These are phyloP conservation scores for Macrosteles quadrilineatus DNA, from an alignment of 1,140 invertebrate genomes.

Conservation along the genomic window DNA sequence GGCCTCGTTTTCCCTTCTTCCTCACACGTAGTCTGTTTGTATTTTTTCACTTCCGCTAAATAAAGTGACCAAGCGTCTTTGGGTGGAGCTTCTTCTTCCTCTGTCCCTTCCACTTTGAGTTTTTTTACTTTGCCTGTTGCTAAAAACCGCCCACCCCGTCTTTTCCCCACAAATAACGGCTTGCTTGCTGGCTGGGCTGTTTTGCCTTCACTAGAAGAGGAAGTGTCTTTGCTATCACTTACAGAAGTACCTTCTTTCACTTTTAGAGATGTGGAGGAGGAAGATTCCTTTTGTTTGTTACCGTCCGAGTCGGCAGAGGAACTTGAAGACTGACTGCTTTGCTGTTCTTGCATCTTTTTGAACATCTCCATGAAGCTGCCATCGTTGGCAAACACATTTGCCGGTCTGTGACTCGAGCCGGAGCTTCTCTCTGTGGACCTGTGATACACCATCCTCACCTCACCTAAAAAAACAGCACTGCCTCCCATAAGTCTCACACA, in stretches of 20 bases:
- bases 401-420: neutral
- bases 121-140: conserved; percentile 91
- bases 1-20: conserved; percentile 86
- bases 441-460: conserved; percentile 37
- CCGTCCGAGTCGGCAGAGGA: neutral
- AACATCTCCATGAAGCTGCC: conserved; percentile 88
- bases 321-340: neutral
- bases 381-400: conserved; percentile 76
- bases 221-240: conserved; percentile 49
- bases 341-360: conserved; percentile 78
- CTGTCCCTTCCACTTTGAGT: conserved; percentile 65
- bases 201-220: conserved; percentile 49
- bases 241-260: conserved; percentile 34
- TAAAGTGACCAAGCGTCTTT: conserved; percentile 92
- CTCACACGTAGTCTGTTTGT: conserved; percentile 87
- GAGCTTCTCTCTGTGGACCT: conserved; percentile 30
- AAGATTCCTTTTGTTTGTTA: conserved; percentile 2
- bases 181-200: conserved; percentile 41
- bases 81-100: conserved; percentile 61
- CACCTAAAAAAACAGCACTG: conserved; percentile 38
- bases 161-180: conserved; percentile 71
- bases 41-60: conserved; percentile 90
- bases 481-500: conserved; percentile 36
- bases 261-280: neutral
- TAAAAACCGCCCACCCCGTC: conserved; percentile 79